phyloP scores from a whole-genome alignment of 2,888 invertebrate species.

The Ophonus ardosiacus region DNA sequence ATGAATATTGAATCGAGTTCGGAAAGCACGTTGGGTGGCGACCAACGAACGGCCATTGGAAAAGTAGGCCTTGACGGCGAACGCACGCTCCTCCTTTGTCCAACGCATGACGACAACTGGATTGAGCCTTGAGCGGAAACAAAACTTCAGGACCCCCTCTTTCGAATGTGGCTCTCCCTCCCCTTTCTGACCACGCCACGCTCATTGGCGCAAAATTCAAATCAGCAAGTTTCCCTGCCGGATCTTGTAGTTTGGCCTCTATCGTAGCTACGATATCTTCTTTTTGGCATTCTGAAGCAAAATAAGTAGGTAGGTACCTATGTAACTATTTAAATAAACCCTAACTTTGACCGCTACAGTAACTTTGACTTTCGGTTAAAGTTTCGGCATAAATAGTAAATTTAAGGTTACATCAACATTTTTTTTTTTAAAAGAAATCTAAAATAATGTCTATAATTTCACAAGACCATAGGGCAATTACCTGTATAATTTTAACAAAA shows the following conservation, averaged over 20 bases:
- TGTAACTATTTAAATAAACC: too few relatives aligned
- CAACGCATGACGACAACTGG: constrained; percentile 54
- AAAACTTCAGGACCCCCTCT: constrained; percentile 58
- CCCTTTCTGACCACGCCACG: not conserved
- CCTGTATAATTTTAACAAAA: too few relatives aligned
- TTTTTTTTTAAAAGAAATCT: too few relatives aligned
- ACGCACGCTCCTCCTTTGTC: constrained; percentile 64
- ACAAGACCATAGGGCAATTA: too few relatives aligned
- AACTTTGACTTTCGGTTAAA: too few relatives aligned
- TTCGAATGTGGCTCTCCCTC: constrained; percentile 50
- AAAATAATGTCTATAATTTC: too few relatives aligned
- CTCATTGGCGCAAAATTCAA: not conserved
- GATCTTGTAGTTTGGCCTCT: not conserved
- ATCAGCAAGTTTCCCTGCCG: constrained; percentile 20
- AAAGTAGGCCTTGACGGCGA: constrained; percentile 64
- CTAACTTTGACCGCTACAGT: too few relatives aligned
- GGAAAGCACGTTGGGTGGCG: constrained; percentile 51
- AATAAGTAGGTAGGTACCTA: too few relatives aligned
- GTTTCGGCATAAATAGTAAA: too few relatives aligned
- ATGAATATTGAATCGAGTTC: constrained; percentile 50
- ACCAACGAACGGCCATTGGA: constrained; percentile 55
- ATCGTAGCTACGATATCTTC: too few relatives aligned
- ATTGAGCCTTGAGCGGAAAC: not conserved
- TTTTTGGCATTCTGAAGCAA: too few relatives aligned
- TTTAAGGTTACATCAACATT: too few relatives aligned